Conservation (phyloP, 2,113 vertebrate species). For the Mormoops blainvillei region DNA sequence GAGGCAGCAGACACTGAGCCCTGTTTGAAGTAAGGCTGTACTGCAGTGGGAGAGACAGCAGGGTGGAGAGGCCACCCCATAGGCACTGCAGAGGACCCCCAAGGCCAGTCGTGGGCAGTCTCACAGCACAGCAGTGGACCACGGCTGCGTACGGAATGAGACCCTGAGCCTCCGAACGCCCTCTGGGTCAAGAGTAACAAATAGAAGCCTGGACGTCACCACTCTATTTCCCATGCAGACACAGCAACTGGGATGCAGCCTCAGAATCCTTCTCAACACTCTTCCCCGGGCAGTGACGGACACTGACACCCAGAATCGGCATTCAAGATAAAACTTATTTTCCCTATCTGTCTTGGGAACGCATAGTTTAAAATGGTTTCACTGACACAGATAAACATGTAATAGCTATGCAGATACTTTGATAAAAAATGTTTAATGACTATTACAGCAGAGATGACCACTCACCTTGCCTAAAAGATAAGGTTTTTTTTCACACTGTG, state of each 20-base stretch:
- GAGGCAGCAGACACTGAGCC: background rate
- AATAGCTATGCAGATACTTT: no score
- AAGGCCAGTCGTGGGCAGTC: background rate
- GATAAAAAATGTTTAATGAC: background rate
- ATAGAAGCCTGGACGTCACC: no score
- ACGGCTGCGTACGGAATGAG: background rate
- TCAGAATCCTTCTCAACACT: background rate
- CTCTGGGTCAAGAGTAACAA: background rate
- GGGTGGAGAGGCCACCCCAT: no score
- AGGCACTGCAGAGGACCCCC: background rate
- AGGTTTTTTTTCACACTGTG: background rate
- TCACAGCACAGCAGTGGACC: background rate
- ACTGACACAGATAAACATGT: background rate
- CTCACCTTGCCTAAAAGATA: background rate
- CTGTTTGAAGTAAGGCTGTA: background rate
- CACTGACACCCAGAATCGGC: background rate
- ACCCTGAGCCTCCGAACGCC: background rate
- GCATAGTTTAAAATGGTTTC: background rate
- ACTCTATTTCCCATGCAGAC: background rate
- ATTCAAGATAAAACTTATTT: background rate
- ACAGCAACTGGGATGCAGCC: rapidly evolving
- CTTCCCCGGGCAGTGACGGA: rapidly evolving
- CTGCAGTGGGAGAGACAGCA: background rate
- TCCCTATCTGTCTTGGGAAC: background rate
- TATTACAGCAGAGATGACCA: background rate